Evolutionary conservation across 2,888 invertebrate genomes (phyloP).

Genomic region (Tipula helvola): DNA sequence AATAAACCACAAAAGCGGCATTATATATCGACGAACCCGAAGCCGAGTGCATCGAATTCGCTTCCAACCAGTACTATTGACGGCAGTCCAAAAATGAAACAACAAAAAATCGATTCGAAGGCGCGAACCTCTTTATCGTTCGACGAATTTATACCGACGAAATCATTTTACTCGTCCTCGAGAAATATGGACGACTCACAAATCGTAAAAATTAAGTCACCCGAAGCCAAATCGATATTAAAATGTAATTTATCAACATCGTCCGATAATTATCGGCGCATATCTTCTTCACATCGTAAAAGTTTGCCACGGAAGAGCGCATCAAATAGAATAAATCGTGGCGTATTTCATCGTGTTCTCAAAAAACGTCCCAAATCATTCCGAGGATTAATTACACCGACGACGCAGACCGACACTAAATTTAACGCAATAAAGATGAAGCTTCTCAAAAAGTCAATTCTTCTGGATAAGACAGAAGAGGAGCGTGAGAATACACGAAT

Average conservation of each 20-base stretch:
- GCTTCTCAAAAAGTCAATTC: neutral
- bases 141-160: slow-evolving; percentile 21
- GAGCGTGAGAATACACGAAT: neutral
- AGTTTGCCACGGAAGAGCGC: neutral
- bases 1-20: neutral
- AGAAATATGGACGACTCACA: neutral
- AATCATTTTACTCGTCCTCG: slow-evolving; percentile 20
- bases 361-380: neutral
- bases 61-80: neutral
- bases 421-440: neutral
- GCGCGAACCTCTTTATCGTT: slow-evolving; percentile 14
- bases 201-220: neutral
- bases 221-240: neutral
- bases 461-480: neutral
- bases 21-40: neutral
- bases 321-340: slow-evolving; percentile 22
- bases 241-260: neutral
- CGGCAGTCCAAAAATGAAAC: neutral
- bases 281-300: neutral
- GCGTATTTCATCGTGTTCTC: slow-evolving; percentile 19
- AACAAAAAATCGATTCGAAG: slow-evolving; percentile 7
- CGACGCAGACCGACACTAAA: neutral
- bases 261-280: neutral
- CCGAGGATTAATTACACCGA: neutral
- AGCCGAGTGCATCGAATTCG: neutral